These are phyloP conservation scores for Halcyon smyrnensis DNA, from an alignment of 2,797 vertebrate species.

Conservation along the genomic window DNA sequence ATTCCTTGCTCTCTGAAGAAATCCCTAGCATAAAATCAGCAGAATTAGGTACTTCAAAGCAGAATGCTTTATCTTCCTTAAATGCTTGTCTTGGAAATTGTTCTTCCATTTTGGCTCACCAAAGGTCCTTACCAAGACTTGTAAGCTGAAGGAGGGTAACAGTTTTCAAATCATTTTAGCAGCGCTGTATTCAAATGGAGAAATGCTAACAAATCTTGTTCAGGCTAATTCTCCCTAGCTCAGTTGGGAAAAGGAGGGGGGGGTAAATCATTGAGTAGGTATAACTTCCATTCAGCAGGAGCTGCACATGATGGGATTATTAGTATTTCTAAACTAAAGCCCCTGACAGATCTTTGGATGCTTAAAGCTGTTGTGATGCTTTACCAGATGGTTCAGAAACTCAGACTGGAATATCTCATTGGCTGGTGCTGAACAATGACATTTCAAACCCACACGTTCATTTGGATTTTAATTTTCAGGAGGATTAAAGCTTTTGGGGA, in stretches of 20 bases:
- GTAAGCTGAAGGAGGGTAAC: not conserved
- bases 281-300: slow-evolving; percentile 60
- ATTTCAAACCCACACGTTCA: slow-evolving; percentile 67
- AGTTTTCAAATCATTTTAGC: not conserved
- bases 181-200: not conserved
- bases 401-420: slow-evolving; percentile 59
- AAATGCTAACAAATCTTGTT: not conserved
- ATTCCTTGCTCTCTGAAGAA: not conserved
- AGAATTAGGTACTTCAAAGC: not conserved
- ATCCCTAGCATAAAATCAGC: not conserved
- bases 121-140: not conserved
- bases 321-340: slow-evolving; percentile 70
- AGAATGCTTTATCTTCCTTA: not conserved
- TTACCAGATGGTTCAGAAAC: slow-evolving; percentile 67
- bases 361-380: slow-evolving; percentile 62
- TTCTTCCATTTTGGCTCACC: not conserved
- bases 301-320: slow-evolving; percentile 65
- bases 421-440: slow-evolving; percentile 71
- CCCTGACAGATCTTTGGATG: slow-evolving; percentile 69
- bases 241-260: not conserved
- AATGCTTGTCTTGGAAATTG: not conserved
- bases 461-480: slow-evolving; percentile 70
- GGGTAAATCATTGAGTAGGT: slow-evolving; percentile 62
- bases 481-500: slow-evolving; percentile 66
- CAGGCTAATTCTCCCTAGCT: not conserved